Evolutionary conservation across 2,113 vertebrate species (phyloP).

Genomic region (Sphaerodactylus townsendi): DNA sequence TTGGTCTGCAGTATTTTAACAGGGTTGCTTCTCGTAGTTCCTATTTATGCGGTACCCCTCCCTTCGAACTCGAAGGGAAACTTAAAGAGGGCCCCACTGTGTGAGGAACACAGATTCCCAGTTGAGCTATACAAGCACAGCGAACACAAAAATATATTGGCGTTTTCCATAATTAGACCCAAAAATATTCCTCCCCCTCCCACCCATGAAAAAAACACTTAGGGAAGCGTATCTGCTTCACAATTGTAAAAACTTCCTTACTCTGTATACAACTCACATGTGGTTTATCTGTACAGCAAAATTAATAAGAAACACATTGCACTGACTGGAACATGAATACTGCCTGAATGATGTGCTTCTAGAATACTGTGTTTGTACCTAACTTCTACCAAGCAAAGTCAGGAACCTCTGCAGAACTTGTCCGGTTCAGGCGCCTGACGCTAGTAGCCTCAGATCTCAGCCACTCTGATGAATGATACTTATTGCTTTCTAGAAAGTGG

Average conservation of each 20-base stretch:
- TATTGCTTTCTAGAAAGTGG: not conserved
- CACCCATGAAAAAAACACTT: slow-evolving; percentile 27
- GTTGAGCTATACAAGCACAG: slow-evolving; percentile 47
- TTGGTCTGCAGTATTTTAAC: slow-evolving; percentile 56
- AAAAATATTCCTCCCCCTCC: slow-evolving; percentile 63
- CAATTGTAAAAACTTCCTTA: slow-evolving; percentile 42
- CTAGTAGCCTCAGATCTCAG: not conserved
- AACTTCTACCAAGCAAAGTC: not conserved
- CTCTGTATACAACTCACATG: slow-evolving; percentile 42
- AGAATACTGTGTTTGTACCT: not conserved
- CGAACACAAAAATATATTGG: slow-evolving; percentile 15
- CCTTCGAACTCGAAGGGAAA: not conserved
- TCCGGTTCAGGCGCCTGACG: not conserved
- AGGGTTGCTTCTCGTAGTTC: slow-evolving; percentile 17
- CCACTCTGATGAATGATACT: not conserved
- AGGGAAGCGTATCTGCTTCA: slow-evolving; percentile 47
- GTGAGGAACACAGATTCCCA: not conserved
- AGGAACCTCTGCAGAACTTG: not conserved
- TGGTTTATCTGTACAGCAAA: not conserved
- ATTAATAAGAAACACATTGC: not conserved
- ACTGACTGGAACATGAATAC: slow-evolving; percentile 2
- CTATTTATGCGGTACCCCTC: slow-evolving; percentile 7
- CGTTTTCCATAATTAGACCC: slow-evolving; percentile 47
- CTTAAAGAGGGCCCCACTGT: not conserved
- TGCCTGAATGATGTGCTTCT: not conserved